These are phyloP conservation scores for Hipposideros armiger DNA, from an alignment of 2,113 vertebrate species.

Conservation along the genomic window DNA sequence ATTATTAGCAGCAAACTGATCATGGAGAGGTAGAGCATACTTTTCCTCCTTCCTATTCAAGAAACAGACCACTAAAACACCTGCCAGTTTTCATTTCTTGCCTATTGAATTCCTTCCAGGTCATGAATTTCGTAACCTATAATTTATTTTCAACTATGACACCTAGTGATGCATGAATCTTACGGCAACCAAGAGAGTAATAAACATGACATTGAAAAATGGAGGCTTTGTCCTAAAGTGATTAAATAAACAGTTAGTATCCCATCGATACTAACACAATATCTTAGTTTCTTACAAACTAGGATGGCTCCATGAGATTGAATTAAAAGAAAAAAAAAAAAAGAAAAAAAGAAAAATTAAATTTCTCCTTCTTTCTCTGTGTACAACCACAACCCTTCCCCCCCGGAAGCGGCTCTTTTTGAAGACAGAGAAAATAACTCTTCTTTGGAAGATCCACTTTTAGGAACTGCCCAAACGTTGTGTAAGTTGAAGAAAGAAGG, in stretches of 20 bases:
- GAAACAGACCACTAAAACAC: background rate
- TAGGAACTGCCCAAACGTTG: background rate
- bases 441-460: constrained; percentile 14
- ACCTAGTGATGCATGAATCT: background rate
- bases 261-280: background rate
- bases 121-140: constrained; percentile 36
- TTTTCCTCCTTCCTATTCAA: background rate
- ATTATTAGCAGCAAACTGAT: constrained; percentile 18
- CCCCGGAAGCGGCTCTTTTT: background rate
- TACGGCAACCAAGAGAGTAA: background rate
- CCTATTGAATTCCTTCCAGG: constrained; percentile 41
- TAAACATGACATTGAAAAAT: constrained; percentile 6
- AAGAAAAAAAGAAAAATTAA: background rate
- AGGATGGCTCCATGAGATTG: background rate
- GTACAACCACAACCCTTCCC: background rate
- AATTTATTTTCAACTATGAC: constrained; percentile 30
- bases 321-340: constrained; percentile 15
- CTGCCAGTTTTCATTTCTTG: constrained; percentile 4
- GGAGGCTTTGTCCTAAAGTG: background rate
- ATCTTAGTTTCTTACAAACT: background rate
- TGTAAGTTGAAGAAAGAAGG: background rate
- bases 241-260: constrained; percentile 15
- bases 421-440: background rate
- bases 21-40: background rate
- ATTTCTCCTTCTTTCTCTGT: background rate